Conservation (phyloP, 2,797 vertebrate genomes). For the Anguilla anguilla region DNA sequence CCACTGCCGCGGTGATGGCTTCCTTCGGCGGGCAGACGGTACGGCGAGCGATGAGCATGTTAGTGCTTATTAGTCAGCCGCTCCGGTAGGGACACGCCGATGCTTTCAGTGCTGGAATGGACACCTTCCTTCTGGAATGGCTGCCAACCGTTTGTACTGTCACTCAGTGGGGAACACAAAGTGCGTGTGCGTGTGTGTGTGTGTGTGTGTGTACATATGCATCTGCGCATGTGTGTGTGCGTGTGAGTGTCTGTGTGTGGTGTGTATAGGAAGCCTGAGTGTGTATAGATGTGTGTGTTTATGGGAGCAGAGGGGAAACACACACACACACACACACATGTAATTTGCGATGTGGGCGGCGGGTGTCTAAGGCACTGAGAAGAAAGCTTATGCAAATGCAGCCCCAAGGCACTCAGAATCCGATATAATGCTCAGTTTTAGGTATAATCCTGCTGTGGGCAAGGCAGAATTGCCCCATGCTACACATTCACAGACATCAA, state of each 20-base stretch:
- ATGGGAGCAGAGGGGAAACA: not conserved
- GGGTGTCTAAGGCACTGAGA: not conserved
- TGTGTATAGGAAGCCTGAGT: not conserved
- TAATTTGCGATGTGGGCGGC: not conserved
- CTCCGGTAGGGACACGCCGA: not conserved
- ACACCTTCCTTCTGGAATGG: not conserved
- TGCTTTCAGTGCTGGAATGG: not conserved
- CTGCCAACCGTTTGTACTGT: not conserved
- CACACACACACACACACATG: not conserved
- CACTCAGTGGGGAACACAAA: not conserved
- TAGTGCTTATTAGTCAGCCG: not conserved
- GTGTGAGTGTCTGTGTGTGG: too few species aligned
- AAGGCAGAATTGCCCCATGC: not conserved
- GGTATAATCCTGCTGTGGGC: not conserved
- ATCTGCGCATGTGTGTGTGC: not conserved
- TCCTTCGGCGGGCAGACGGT: not conserved
- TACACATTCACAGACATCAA: not conserved
- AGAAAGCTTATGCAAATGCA: conserved; percentile 8
- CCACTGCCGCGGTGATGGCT: not conserved
- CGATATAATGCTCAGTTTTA: not conserved
- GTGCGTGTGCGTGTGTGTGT: not conserved
- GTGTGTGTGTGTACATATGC: not conserved
- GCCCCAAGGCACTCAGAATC: not conserved
- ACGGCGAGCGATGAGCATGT: not conserved
- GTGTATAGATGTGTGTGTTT: not conserved